Percentiles rank a stretch among this genome's conserved stretches.
phyloP scores from a whole-genome alignment of 92 coral and sea anemone genomes.

The Zoanthus sociatus region DNA sequence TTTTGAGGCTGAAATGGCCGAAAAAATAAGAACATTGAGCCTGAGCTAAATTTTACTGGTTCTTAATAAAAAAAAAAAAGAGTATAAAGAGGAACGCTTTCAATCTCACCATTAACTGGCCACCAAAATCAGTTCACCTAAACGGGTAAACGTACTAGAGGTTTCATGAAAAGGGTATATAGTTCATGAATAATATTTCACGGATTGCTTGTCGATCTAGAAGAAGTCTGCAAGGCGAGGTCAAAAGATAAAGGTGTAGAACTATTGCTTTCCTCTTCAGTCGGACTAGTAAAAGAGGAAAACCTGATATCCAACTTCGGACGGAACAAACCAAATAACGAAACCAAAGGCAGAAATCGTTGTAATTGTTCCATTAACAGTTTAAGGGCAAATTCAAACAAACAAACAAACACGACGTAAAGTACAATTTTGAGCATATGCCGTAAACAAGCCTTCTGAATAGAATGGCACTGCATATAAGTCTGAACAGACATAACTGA shows the following conservation, averaged over 20 bases:
- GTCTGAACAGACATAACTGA: too few relatives aligned
- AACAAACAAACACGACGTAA: too few relatives aligned
- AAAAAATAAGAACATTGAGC: too few relatives aligned
- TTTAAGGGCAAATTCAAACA: too few relatives aligned
- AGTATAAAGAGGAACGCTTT: neutral
- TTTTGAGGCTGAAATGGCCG: too few relatives aligned
- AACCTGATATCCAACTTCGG: conserved; percentile 23
- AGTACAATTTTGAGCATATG: too few relatives aligned
- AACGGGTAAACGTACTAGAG: neutral
- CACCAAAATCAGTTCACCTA: neutral
- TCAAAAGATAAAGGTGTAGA: conserved; percentile 45
- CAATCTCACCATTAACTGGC: neutral
- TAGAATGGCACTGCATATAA: too few relatives aligned
- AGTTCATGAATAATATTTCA: conserved; percentile 39
- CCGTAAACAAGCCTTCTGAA: too few relatives aligned
- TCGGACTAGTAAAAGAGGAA: neutral
- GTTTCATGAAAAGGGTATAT: conserved; percentile 39
- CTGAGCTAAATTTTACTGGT: too few relatives aligned
- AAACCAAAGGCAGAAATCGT: conserved; percentile 25
- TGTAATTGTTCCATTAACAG: neutral
- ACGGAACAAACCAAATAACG: conserved; percentile 20
- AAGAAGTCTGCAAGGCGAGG: conserved; percentile 39
- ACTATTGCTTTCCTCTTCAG: conserved; percentile 48
- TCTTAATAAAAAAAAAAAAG: too few relatives aligned
- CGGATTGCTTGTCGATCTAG: conserved; percentile 40